phyloP scores from a whole-genome alignment of 2,113 vertebrate species.

The Tetrax tetrax region DNA sequence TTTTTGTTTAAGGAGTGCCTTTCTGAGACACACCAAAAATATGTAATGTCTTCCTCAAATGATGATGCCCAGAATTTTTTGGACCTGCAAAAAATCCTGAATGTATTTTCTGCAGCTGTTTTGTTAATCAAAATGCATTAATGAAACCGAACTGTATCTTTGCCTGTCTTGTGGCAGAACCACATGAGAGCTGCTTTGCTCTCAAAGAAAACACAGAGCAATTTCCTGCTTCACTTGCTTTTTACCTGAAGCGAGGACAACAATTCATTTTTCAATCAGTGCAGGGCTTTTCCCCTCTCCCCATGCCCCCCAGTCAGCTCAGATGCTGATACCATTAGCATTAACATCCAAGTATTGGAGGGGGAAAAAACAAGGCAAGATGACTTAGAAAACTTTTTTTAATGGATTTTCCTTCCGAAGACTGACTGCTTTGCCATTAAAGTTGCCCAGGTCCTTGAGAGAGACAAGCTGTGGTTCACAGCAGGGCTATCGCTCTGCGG shows the following conservation, averaged over 20 bases:
- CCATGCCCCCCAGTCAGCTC: neutral
- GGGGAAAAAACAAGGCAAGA: neutral
- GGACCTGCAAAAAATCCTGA: neutral
- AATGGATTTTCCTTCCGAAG: neutral
- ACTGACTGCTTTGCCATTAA: neutral
- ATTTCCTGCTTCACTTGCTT: constrained; percentile 57
- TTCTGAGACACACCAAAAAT: neutral
- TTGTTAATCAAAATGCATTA: constrained; percentile 18
- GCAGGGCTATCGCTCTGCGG: neutral
- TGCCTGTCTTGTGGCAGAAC: neutral
- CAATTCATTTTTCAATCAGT: constrained; percentile 26
- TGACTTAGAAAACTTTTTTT: neutral
- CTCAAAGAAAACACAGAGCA: constrained; percentile 54
- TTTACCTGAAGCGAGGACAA: constrained; percentile 48
- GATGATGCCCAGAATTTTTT: neutral
- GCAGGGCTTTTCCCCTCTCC: constrained; percentile 36
- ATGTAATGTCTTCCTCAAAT: neutral
- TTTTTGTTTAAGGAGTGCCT: neutral
- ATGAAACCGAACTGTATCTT: constrained; percentile 15
- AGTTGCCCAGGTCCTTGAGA: neutral
- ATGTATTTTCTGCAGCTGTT: constrained; percentile 30
- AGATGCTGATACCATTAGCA: neutral
- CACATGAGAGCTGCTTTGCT: constrained; percentile 25
- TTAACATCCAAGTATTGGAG: neutral
- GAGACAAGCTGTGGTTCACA: neutral